Evolutionary conservation across 2,797 vertebrate species (phyloP), one percentile per base, ranked within the genome.

Genomic region (Sebastiscus tertius): DNA sequence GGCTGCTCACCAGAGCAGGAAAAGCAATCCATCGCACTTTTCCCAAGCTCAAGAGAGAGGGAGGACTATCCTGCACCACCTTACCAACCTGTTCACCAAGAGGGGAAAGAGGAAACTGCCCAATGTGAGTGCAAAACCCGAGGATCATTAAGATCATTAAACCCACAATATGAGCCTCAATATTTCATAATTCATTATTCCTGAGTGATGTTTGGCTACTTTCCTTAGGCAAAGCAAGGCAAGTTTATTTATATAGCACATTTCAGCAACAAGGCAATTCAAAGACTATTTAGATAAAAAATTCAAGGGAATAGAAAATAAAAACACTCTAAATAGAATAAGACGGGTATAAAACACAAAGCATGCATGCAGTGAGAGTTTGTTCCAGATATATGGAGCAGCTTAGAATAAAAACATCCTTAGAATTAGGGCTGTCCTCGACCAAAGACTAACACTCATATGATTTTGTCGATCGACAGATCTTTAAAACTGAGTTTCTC

Each of bases 21-120:
- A 96, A 83, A 87, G 84, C 0, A 86, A 95, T 42, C 89, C 65
- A 31, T 95, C 94, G 0, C 96, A 93, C 68, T 94, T 97, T 79
- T 94, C 93, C 62, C 96, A 94, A 2, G 94, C 96, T 0, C 94
- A 80, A 72, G 93, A 94, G 82, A 96, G 96, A 12, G 96, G 96
- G 42, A 92, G 89, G 8, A 97, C 93, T 0, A 89, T 96, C 34
- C 89, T 99, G 58, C 95, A 95, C 78, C 95, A 95, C n/a, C 88
- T 99, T 79, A 96, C 95, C 76, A 96, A 89, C 75, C 95, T 97
- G 72, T 97, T 98, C 82, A 86, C 91, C 70, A 96, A 93, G 64
- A 93, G 94, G 75, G 91, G 95, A 86, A 96, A 92, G 12, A 79
- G 88, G 10, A 97, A 97, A 75, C 94, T 97, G 87, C 92, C 94